Base-by-base conservation (phyloP, 1,140 invertebrate species). In the Micrasema minimum region DNA sequence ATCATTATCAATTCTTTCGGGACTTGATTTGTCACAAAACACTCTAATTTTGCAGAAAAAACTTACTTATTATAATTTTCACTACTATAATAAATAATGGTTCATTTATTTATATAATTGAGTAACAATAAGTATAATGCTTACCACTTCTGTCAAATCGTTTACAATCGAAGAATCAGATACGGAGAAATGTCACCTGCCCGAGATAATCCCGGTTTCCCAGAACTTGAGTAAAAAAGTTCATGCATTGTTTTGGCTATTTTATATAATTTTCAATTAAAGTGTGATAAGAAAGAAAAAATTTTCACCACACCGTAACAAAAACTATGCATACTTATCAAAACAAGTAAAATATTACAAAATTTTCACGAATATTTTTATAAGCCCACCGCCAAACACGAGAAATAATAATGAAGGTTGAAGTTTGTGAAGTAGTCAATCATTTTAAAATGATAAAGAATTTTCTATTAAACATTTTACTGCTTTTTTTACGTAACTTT, bases 151-250 rank as follows among this genome's bases (percentile, higher is more conserved):
- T 20, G 91, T 92, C 68, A 96, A 85, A 80, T 96, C 94, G 79
- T 92, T 89, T 41, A 95, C 92, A 76, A 97, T 95, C 61, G 91
- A 88, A 72, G 89, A 87, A 85, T 97, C 94, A 53, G 92, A 87
- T 55, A 97, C 88, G 2, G 93, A 92, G 80, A 97, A 97, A 97
- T 85, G 81, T 97, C 95, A 46, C 96, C 95, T 74, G 95, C 95
- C 79, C 93, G 89, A 18, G 94, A 96, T 46, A 96, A 86, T 96
- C 94, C 80, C 93, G 89, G 78, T 93, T 91, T 74, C 88, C 92
- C 46, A 96, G 85, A 70, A 96, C 93, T 87, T 94, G 90, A 76
- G 91, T 91, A 78, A 96, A 93, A n/a, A 71, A 96, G 83, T 81
- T 94, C 92, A 83, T 96, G 93, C 94, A 96, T 96, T 72, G 81